Evolutionary conservation across 2,888 invertebrate species (phyloP).

Genomic region (Cynaeus angustus): DNA sequence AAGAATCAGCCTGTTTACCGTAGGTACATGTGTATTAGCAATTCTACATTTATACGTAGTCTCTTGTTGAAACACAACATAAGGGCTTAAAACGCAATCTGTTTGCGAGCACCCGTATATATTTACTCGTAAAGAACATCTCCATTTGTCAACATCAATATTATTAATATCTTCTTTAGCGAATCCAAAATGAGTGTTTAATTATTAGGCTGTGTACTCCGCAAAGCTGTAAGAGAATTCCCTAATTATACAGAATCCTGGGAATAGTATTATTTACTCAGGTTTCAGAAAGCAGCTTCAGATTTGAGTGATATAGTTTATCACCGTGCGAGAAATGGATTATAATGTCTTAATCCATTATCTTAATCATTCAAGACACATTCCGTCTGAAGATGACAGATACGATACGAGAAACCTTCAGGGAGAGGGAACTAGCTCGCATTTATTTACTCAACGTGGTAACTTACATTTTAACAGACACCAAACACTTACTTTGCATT

Average conservation of each 20-base stretch:
- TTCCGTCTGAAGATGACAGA: conserved; percentile 53
- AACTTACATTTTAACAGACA: conserved; percentile 48
- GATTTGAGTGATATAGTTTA: conserved; percentile 59
- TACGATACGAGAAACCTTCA: conserved; percentile 49
- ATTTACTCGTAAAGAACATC: conserved; percentile 22
- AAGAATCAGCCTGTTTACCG: conserved; percentile 20
- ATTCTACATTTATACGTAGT: conserved; percentile 8
- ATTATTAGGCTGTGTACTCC: conserved; percentile 42
- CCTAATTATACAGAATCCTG: conserved; percentile 46
- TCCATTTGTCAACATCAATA: conserved; percentile 43
- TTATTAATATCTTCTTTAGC: conserved; percentile 37
- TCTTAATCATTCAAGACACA: conserved; percentile 60
- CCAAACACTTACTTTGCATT: conserved; percentile 37
- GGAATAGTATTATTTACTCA: conserved; percentile 53
- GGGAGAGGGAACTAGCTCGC: conserved; percentile 37
- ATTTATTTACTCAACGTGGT: conserved; percentile 50
- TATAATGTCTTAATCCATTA: conserved; percentile 61
- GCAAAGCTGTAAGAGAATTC: conserved; percentile 34
- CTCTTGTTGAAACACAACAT: background rate
- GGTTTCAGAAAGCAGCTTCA: conserved; percentile 47
- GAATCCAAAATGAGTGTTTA: conserved; percentile 42
- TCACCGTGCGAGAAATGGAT: conserved; percentile 56
- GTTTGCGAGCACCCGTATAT: conserved; percentile 30
- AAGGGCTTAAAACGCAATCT: conserved; percentile 32
- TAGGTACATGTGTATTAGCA: background rate